Base-by-base conservation (phyloP, 2,797 vertebrate species). In the Nasua narica region DNA sequence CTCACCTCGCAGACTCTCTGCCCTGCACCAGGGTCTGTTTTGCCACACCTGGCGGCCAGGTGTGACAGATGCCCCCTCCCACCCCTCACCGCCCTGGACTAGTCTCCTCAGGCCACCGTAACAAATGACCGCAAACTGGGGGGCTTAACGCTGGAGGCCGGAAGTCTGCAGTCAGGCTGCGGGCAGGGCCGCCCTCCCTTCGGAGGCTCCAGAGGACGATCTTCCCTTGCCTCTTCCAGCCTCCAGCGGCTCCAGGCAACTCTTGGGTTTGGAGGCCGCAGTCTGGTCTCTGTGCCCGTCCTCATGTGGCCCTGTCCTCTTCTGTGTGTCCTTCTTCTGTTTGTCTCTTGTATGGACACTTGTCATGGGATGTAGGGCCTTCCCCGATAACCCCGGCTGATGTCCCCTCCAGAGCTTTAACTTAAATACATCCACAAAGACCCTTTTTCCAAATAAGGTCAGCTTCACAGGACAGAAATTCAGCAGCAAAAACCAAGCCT, bases 121-220 rank as follows among this genome's bases (percentile, higher is more conserved):
- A 95, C 65, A 40, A 81, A 77, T 84, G 27, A 65, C 3, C 35
- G 0, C 35, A 58, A 8, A 37, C 40, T 5, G 3, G 18, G 54
- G 11, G 50, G 62, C 58, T 65, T 58, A 23, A 23, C 19, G 48
- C 86, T 43, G 43, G 90, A 48, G 94, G 69, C 15, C 8, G 14
- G 56, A 50, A 58, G 67, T 19, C 25, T 7, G 48, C 52, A 32
- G 16, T 13, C 6, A 2, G 23, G 50, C 25, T 35, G 21, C 37
- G 1, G 2, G 32, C 58, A 25, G 40, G 58, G 40, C 65, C 7
- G 0, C 2, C n/a, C 25, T 29, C 70, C 40, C 58, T 62, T 50
- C 0, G 8, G 9, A 37, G 37, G 4, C 35, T 18, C 13, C 14
- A 0, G 5, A 23, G 13, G 19, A 27, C 6, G 3, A 3, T 0